phyloP scores from a whole-genome alignment of 2,888 invertebrate genomes.

The Azorinus chamasolen region DNA sequence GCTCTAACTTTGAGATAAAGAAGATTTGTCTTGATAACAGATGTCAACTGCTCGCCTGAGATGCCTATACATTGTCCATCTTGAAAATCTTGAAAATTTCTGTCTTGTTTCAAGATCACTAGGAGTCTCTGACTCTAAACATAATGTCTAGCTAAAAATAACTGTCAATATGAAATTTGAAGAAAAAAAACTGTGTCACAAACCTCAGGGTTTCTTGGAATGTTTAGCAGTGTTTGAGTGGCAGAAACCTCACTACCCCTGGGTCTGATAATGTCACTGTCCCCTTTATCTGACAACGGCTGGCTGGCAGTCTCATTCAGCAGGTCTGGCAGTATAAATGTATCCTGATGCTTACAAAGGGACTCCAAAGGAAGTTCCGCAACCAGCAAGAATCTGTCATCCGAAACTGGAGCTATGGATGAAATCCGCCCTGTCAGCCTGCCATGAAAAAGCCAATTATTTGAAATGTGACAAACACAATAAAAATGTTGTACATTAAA shows the following conservation, averaged over 20 bases:
- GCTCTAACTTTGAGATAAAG: too few species aligned
- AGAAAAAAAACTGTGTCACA: background rate
- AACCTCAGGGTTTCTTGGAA: slow-evolving; percentile 75
- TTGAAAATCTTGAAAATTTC: too few species aligned
- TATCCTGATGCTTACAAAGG: slow-evolving; percentile 75
- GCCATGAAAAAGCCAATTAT: too few species aligned
- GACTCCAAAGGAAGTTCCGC: slow-evolving; percentile 80
- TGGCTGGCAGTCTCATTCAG: slow-evolving; percentile 42
- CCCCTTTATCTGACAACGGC: slow-evolving; percentile 34
- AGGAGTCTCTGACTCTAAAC: too few species aligned
- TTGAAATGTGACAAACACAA: too few species aligned
- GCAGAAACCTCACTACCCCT: slow-evolving; percentile 53
- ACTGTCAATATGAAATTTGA: too few species aligned
- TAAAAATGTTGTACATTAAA: too few species aligned
- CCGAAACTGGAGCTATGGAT: slow-evolving; percentile 67
- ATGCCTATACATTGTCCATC: too few species aligned
- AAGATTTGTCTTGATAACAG: too few species aligned
- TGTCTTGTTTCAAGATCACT: too few species aligned
- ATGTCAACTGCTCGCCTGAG: too few species aligned
- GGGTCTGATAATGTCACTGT: slow-evolving; percentile 51
- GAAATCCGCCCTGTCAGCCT: slow-evolving; percentile 77
- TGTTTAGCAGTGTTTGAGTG: slow-evolving; percentile 73
- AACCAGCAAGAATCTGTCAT: slow-evolving; percentile 71
- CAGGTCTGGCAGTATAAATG: slow-evolving; percentile 76
- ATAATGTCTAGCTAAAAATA: too few species aligned